Evolutionary conservation across 1,140 invertebrate species (phyloP).

Genomic region (Anastrepha obliqua): DNA sequence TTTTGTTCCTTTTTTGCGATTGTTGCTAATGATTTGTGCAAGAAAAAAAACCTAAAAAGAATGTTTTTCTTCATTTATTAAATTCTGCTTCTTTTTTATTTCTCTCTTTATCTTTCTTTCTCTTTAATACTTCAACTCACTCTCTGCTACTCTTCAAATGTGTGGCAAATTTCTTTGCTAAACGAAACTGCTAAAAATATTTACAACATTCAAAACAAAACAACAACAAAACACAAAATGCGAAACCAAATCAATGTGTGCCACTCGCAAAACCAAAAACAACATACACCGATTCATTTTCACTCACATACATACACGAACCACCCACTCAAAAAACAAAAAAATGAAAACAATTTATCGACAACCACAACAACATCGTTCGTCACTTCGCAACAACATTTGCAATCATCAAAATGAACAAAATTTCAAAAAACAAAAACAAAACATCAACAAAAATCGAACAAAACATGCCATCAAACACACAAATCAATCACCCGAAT

Average conservation of each 20-base stretch:
- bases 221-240: slow-evolving; percentile 24
- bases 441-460: background rate
- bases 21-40: background rate
- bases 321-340: slow-evolving; percentile 48
- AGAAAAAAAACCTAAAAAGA: background rate
- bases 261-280: slow-evolving; percentile 48
- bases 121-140: slow-evolving; percentile 49
- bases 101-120: slow-evolving; percentile 53
- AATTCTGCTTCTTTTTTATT: slow-evolving; percentile 52
- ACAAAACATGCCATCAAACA: background rate
- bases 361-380: slow-evolving; percentile 13
- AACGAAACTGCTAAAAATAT: slow-evolving; percentile 51
- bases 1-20: background rate
- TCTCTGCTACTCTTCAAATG: slow-evolving; percentile 56
- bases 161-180: slow-evolving; percentile 37
- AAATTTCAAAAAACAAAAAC: background rate
- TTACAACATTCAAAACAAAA: slow-evolving; percentile 44
- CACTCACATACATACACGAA: slow-evolving; percentile 35
- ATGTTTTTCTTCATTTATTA: slow-evolving; percentile 28
- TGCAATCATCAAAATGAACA: background rate
- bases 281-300: slow-evolving; percentile 56
- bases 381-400: background rate
- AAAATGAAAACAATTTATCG: background rate
- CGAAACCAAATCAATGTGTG: slow-evolving; percentile 37
- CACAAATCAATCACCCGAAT: slow-evolving; percentile 45